Base-by-base conservation (phyloP, 1,140 invertebrate genomes). In the Oncopodura yosiiana region DNA sequence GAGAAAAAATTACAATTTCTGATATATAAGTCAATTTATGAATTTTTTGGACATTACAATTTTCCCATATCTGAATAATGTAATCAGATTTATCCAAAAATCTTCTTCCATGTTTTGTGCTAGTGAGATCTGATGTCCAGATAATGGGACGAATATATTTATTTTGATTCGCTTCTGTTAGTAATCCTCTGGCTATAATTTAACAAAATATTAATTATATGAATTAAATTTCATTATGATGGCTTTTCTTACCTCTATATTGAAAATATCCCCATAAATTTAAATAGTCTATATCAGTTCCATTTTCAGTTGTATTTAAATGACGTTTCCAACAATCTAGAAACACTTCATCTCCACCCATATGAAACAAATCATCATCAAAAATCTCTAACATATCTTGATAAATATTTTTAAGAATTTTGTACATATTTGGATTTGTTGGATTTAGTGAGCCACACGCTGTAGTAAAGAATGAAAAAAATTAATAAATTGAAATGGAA, bases 391-490 rank as follows among this genome's bases (percentile, higher is more conserved):
- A 34, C n/a, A 46, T 6, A 19, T 30, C 24, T 11, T 51, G 32
- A n/a, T n/a, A n/a, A n/a, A n/a, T n/a, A n/a, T n/a, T n/a, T n/a
- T 50, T 11, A 3, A 46, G 18, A 19, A 46, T 24, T 30, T 46
- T 27, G 18, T 46, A 46, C 3, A 19, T 23, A n/a, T 46, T 46
- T 32, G 29, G 44, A 32, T 46, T 46, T 29, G 29, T 14, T 32
- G 44, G 44, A 23, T 46, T 46, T 14, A 46, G 29, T 46, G n/a
- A n/a, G n/a, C n/a, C n/a, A n/a, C n/a, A n/a, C n/a, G n/a, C n/a
- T n/a, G n/a, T n/a, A n/a, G n/a, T n/a, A n/a, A n/a, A n/a, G n/a
- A n/a, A n/a, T n/a, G n/a, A n/a, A n/a, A n/a, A n/a, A n/a, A n/a
- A n/a, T n/a, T n/a, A n/a, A n/a, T n/a, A n/a, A 34, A 34, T 34